Evolutionary conservation across 1,140 invertebrate genomes (phyloP).

Genomic region (Drosophila triauraria): DNA sequence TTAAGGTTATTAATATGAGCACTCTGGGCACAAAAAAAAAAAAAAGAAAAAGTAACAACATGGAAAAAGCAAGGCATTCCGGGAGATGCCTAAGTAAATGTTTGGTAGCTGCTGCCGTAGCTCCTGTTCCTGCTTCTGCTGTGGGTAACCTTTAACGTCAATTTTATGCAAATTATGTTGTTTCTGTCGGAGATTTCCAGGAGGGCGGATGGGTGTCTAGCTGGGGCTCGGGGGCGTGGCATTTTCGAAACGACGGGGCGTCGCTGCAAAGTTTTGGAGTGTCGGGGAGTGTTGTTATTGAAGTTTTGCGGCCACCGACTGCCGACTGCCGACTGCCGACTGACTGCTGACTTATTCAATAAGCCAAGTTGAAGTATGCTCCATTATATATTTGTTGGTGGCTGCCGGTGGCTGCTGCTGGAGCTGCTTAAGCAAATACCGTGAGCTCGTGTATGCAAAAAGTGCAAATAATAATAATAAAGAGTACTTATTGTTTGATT

Average conservation of each 20-base stretch:
- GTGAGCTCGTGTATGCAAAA: conserved; percentile 74
- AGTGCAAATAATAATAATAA: conserved; percentile 85
- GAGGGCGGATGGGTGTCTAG: conserved; percentile 21
- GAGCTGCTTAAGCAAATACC: conserved; percentile 78
- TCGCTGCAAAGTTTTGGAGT: conserved; percentile 63
- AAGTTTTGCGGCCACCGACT: conserved; percentile 57
- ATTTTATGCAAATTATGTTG: conserved; percentile 85
- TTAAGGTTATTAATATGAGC: conserved; percentile 83
- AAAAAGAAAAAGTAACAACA: conserved; percentile 16
- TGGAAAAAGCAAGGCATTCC: conserved; percentile 34
- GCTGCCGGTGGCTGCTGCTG: conserved; percentile 27
- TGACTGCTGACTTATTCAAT: conserved; percentile 82
- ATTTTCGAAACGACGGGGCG: conserved; percentile 68
- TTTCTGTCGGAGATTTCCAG: conserved; percentile 55
- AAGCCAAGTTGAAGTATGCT: conserved; percentile 84
- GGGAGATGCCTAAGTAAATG: conserved; percentile 77
- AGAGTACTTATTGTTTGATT: conserved; percentile 85
- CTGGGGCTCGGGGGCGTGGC: conserved; percentile 56
- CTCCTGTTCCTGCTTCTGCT: conserved; percentile 2
- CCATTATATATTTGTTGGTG: conserved; percentile 64
- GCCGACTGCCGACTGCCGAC: conserved; percentile 50
- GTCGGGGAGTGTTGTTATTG: conserved; percentile 76
- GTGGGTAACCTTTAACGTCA: conserved; percentile 83
- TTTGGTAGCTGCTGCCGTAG: conserved; percentile 69
- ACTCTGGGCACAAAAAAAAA: conserved; percentile 34